Conservation (phyloP, 2,888 invertebrate species). For the Yponomeuta cagnagella region DNA sequence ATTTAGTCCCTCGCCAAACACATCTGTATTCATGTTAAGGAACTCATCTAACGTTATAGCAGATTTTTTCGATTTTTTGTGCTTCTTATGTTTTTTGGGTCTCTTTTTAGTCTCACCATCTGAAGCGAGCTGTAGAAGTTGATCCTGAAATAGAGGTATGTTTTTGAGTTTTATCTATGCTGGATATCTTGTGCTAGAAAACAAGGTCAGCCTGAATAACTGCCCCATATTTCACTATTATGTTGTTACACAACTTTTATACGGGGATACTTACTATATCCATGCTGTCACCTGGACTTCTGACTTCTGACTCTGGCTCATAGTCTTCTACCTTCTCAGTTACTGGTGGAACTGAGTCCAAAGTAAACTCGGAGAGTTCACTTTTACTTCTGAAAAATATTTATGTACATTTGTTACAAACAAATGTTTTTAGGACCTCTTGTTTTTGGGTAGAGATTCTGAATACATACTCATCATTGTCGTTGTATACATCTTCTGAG, state of each 20-base stretch:
- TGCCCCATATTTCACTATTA: too few relatives aligned
- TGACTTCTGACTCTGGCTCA: constrained; percentile 29
- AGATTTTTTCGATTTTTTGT: constrained; percentile 62
- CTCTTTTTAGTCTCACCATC: constrained; percentile 48
- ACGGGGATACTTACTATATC: constrained; percentile 41
- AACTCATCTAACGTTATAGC: constrained; percentile 69
- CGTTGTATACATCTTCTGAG: constrained; percentile 76
- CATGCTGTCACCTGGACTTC: constrained; percentile 33
- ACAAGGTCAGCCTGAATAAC: too few relatives aligned
- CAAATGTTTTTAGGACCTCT: not conserved
- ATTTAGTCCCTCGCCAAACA: constrained; percentile 65
- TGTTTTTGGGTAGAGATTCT: not conserved
- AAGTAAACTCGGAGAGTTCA: constrained; percentile 52
- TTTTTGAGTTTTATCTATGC: not conserved
- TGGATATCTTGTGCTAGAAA: constrained; percentile 24
- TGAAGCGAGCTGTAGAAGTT: constrained; percentile 49
- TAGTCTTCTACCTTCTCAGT: constrained; percentile 53
- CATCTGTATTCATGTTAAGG: constrained; percentile 67
- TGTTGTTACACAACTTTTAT: too few relatives aligned
- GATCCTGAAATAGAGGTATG: constrained; percentile 44
- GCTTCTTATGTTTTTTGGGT: constrained; percentile 63
- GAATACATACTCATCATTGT: constrained; percentile 66
- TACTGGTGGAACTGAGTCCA: constrained; percentile 62
- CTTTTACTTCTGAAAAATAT: constrained; percentile 37
- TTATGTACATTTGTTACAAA: not conserved